Percentiles rank a stretch among this genome's conserved stretches.
These are phyloP conservation scores for Cryptotermes secundus DNA, from an alignment of 1,140 invertebrate genomes.

Conservation along the genomic window DNA sequence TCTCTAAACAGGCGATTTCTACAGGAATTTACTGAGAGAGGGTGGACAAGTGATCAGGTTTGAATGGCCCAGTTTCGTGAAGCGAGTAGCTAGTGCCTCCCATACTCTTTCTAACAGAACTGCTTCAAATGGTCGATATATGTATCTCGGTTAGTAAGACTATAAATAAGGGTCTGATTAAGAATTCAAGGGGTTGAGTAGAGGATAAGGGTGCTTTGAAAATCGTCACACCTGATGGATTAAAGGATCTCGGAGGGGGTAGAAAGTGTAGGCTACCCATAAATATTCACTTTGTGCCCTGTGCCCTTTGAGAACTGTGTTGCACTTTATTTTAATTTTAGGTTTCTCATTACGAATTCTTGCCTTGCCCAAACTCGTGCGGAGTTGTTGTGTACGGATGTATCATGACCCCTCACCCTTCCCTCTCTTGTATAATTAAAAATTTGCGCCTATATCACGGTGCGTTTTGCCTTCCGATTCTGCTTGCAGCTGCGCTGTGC, in stretches of 20 bases:
- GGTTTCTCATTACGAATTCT: neutral
- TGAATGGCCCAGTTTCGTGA: too few relatives aligned
- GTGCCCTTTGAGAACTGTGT: neutral
- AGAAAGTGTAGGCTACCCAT: neutral
- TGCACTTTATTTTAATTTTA: neutral
- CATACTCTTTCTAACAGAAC: neutral
- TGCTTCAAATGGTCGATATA: neutral
- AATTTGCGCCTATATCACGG: neutral
- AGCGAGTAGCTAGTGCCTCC: too few relatives aligned
- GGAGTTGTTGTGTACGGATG: neutral
- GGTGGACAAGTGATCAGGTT: too few relatives aligned
- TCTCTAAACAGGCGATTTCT: too few relatives aligned
- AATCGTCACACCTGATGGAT: constrained; percentile 18
- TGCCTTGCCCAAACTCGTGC: neutral
- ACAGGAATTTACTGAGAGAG: too few relatives aligned
- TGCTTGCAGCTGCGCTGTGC: neutral
- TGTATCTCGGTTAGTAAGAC: neutral
- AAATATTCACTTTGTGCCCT: constrained; percentile 15
- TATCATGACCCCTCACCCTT: neutral
- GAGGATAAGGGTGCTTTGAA: neutral
- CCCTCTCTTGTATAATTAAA: neutral
- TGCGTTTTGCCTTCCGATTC: neutral
- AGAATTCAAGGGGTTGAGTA: neutral
- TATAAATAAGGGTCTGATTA: constrained; percentile 3
- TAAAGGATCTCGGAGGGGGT: neutral